These are phyloP conservation scores for Isoperla grammatica DNA, from an alignment of 2,888 invertebrate species.

Conservation along the genomic window DNA sequence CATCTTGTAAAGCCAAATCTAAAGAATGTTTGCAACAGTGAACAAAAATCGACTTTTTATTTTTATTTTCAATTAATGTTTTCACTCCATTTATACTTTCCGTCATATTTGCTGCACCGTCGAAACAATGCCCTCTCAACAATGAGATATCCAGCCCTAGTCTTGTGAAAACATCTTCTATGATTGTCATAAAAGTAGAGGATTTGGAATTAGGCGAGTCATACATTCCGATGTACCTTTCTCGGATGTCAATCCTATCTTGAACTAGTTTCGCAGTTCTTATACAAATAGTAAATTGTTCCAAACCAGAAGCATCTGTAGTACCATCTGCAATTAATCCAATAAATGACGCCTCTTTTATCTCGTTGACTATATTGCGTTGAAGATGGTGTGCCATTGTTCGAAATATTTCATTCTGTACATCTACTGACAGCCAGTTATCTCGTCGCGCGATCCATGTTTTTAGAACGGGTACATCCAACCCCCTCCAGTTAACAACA, in stretches of 20 bases:
- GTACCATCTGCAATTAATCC: slow-evolving; percentile 26
- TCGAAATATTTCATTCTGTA: slow-evolving; percentile 24
- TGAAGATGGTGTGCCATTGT: slow-evolving; percentile 22
- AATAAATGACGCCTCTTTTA: slow-evolving; percentile 10
- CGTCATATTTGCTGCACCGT: slow-evolving; percentile 17
- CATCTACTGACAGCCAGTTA: slow-evolving; percentile 21
- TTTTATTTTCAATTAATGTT: not conserved
- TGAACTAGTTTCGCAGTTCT: not conserved
- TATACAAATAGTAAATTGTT: slow-evolving; percentile 23
- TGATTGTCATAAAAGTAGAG: not conserved
- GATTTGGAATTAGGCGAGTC: not conserved
- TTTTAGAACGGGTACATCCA: slow-evolving; percentile 14
- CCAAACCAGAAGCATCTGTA: slow-evolving; percentile 21
- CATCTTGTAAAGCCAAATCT: slow-evolving; percentile 18
- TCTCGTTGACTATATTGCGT: slow-evolving; percentile 7
- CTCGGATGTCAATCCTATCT: not conserved
- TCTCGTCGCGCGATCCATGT: slow-evolving; percentile 18
- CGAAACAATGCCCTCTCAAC: slow-evolving; percentile 22
- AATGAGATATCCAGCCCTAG: not conserved
- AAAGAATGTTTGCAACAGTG: slow-evolving; percentile 20
- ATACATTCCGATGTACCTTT: not conserved
- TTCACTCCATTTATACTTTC: slow-evolving; percentile 20
- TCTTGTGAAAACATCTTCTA: not conserved
- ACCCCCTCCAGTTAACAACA: slow-evolving; percentile 15
- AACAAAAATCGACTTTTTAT: slow-evolving; percentile 20